Evolutionary conservation across 1,140 invertebrate genomes (phyloP).

Genomic region (Zaprionus capensis): DNA sequence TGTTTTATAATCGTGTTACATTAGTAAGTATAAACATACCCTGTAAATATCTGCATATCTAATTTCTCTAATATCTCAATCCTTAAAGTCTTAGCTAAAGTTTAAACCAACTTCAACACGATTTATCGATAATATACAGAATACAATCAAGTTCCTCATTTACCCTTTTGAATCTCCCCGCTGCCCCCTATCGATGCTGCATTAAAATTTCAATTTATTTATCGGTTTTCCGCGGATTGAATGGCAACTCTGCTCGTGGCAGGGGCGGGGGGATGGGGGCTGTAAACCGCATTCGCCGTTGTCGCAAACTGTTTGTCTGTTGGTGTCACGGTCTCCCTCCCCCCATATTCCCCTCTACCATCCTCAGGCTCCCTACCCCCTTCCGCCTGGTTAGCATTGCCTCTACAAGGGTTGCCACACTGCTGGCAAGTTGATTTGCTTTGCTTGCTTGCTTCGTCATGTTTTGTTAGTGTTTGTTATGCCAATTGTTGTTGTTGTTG

Average conservation of each 20-base stretch:
- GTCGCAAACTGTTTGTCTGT: neutral
- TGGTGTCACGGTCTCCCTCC: neutral
- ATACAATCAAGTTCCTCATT: neutral
- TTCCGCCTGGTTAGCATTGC: neutral
- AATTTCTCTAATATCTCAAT: too few relatives aligned
- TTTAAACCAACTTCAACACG: too few relatives aligned
- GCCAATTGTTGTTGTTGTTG: slow-evolving; percentile 6
- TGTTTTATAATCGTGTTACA: too few relatives aligned
- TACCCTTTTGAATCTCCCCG: neutral
- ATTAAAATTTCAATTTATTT: slow-evolving; percentile 13
- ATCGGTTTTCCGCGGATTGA: neutral
- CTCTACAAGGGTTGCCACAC: slow-evolving; percentile 1
- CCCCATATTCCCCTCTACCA: too few relatives aligned
- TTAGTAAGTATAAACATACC: too few relatives aligned
- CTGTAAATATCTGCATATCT: too few relatives aligned
- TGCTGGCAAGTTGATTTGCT: slow-evolving; percentile 3
- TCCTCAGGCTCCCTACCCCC: too few relatives aligned
- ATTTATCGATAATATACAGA: neutral
- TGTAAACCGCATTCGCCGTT: slow-evolving; percentile 5
- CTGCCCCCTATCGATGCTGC: neutral
- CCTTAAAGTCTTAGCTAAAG: too few relatives aligned
- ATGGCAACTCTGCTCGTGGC: neutral
- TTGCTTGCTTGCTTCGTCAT: neutral
- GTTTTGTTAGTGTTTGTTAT: slow-evolving; percentile 25
- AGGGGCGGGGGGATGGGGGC: neutral